Evolutionary conservation across 2,888 invertebrate genomes (phyloP).

Genomic region (Tinea semifulvella): DNA sequence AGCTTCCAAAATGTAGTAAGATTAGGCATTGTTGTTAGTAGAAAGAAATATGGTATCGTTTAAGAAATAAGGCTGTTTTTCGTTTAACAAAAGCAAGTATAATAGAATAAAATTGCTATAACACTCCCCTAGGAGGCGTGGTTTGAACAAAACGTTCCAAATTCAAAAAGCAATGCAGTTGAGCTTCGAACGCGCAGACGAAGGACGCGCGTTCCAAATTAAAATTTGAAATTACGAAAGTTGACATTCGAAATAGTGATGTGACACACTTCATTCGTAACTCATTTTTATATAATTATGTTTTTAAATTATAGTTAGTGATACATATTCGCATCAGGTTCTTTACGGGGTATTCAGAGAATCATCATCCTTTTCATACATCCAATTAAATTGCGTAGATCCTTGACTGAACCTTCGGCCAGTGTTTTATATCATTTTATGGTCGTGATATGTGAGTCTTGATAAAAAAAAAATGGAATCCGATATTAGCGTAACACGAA

Average conservation of each 20-base stretch:
- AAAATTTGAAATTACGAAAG: background rate
- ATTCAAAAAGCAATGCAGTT: conserved; percentile 1
- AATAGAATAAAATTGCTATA: conserved; percentile 49
- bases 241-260: too few relatives aligned
- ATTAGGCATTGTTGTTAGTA: background rate
- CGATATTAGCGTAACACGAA: conserved; percentile 40
- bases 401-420: too few relatives aligned
- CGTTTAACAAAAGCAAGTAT: conserved; percentile 35
- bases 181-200: conserved; percentile 26
- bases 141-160: conserved; percentile 22
- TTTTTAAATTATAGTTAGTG: too few relatives aligned
- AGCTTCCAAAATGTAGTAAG: too few relatives aligned
- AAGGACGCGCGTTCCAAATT: conserved; percentile 28
- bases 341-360: too few relatives aligned
- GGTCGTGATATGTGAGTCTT: too few relatives aligned
- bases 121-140: conserved; percentile 57
- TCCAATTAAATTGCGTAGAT: too few relatives aligned
- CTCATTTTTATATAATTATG: too few relatives aligned
- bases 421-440: too few relatives aligned
- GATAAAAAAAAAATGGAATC: conserved; percentile 44
- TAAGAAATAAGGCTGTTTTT: conserved; percentile 53
- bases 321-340: too few relatives aligned
- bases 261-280: too few relatives aligned
- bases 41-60: conserved; percentile 14
- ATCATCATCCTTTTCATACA: too few relatives aligned